Conservation (phyloP, 1,140 invertebrate species). For the Brachionus sp. region DNA sequence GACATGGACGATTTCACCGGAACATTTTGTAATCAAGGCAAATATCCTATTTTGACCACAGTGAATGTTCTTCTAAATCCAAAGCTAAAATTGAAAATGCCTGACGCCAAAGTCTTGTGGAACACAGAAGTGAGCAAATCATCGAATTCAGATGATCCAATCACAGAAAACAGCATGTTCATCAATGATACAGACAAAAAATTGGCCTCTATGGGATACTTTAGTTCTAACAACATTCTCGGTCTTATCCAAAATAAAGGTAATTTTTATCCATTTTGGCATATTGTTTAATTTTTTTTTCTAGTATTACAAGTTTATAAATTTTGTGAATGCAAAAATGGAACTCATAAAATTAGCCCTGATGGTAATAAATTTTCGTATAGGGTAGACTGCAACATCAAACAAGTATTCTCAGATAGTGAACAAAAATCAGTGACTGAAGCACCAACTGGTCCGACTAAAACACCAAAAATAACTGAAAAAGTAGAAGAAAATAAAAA, state of each 20-base stretch:
- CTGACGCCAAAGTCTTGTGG: conserved; percentile 1
- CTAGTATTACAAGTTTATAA: conserved; percentile 41
- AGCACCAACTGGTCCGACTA: neutral
- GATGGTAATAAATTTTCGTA: conserved; percentile 14
- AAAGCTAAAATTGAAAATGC: neutral
- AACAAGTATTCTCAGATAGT: neutral
- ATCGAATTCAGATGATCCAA: neutral
- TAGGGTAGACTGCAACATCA: conserved; percentile 25
- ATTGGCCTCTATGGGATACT: neutral
- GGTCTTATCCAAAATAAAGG: conserved; percentile 33
- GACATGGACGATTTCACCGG: conserved; percentile 52
- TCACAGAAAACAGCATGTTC: neutral
- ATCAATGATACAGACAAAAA: neutral
- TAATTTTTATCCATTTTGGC: neutral
- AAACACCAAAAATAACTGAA: neutral
- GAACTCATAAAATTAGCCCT: neutral
- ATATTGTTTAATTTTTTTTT: neutral
- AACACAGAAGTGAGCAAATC: neutral
- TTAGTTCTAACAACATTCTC: neutral
- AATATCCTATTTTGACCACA: conserved; percentile 83
- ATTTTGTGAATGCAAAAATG: conserved; percentile 44
- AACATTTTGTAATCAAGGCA: conserved; percentile 72
- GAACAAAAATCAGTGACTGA: neutral
- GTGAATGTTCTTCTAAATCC: conserved; percentile 63
- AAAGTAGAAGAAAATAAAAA: neutral